Conservation (phyloP, 2,797 vertebrate species). For the Scolopax bukidnonensis region DNA sequence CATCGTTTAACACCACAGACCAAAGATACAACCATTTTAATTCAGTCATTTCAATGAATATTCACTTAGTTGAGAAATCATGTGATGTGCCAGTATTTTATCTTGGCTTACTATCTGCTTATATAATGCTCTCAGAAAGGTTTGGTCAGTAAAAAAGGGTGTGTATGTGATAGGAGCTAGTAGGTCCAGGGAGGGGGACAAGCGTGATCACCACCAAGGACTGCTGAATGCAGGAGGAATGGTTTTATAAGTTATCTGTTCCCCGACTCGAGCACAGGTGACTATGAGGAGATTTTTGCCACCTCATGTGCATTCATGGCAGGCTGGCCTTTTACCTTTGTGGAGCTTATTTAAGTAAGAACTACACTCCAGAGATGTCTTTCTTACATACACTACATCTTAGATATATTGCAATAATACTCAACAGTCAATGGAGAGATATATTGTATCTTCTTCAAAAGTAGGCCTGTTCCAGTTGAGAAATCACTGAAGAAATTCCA, state of each 20-base stretch:
- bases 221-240: not conserved
- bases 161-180: not conserved
- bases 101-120: not conserved
- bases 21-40: not conserved
- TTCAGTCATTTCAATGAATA: not conserved
- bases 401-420: not conserved
- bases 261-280: not conserved
- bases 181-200: not conserved
- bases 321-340: not conserved
- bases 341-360: not conserved
- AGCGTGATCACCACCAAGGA: not conserved
- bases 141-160: not conserved
- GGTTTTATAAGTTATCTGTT: not conserved
- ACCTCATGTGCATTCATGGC: not conserved
- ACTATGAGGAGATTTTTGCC: not conserved
- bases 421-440: not conserved
- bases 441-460: not conserved
- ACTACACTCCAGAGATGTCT: not conserved
- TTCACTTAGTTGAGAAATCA: not conserved
- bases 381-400: not conserved
- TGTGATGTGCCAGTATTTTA: not conserved
- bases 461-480: not conserved
- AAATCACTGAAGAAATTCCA: not conserved
- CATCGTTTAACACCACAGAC: not conserved
- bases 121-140: not conserved